Conservation (phyloP, 2,113 vertebrate species). For the Notiomystis cincta region DNA sequence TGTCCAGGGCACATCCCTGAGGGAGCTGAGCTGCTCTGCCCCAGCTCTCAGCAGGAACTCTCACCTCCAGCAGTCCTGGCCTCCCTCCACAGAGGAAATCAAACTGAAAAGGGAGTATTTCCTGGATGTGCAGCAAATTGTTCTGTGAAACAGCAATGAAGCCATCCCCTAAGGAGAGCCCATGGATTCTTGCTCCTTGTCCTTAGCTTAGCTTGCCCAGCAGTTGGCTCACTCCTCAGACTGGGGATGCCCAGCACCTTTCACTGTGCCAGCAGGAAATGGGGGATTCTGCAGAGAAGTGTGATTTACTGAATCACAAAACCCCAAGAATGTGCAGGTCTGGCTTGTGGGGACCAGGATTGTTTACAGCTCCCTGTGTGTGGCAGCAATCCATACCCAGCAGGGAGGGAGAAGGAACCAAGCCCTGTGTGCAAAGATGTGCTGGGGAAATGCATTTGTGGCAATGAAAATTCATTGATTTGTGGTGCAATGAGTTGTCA, state of each 20-base stretch:
- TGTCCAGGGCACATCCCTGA: not conserved
- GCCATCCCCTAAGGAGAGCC: not conserved
- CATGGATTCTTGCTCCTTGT: not conserved
- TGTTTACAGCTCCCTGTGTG: not conserved
- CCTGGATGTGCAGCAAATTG: not conserved
- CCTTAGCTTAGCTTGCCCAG: not conserved
- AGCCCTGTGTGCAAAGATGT: not conserved
- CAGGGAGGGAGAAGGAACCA: not conserved
- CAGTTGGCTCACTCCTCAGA: fast-evolving
- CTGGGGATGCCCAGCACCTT: not conserved
- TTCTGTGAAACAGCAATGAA: not conserved
- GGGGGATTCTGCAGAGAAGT: not conserved
- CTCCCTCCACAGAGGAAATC: not conserved
- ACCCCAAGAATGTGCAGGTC: fast-evolving
- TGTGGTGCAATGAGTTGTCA: not conserved
- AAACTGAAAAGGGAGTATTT: not conserved
- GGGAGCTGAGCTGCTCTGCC: not conserved
- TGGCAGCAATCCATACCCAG: not conserved
- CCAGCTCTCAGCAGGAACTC: not conserved
- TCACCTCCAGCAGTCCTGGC: not conserved
- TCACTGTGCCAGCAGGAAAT: not conserved
- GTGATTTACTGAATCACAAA: not conserved
- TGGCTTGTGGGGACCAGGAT: fast-evolving
- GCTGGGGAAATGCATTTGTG: not conserved
- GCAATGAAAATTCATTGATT: not conserved